phyloP scores from a whole-genome alignment of 2,113 vertebrate species.

The Ondatra zibethicus region DNA sequence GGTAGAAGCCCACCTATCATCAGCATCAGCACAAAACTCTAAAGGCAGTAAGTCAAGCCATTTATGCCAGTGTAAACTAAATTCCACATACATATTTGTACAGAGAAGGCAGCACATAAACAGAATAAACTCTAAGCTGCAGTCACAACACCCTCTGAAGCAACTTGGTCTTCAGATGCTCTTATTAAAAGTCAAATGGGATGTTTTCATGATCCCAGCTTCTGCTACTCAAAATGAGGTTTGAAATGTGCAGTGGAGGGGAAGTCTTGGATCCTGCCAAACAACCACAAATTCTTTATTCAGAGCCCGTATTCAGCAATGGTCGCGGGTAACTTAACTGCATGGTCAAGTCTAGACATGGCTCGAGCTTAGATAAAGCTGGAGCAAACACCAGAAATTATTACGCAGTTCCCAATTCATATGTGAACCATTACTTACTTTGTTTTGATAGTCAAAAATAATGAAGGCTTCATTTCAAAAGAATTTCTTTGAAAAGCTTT shows the following conservation, averaged over 20 bases:
- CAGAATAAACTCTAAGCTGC: background rate
- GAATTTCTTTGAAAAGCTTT: constrained; percentile 35
- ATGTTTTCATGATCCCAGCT: background rate
- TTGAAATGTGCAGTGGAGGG: background rate
- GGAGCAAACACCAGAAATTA: background rate
- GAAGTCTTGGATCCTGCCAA: background rate
- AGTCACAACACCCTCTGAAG: background rate
- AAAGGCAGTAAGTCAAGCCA: background rate
- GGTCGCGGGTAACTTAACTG: background rate
- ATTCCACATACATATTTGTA: background rate
- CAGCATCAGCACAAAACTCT: background rate
- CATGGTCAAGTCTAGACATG: background rate
- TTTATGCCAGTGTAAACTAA: background rate
- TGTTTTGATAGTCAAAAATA: background rate
- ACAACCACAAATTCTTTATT: background rate
- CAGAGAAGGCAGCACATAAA: constrained; percentile 22
- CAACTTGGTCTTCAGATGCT: background rate
- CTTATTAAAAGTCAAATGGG: background rate
- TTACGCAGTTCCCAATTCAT: background rate
- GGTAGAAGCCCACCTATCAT: background rate
- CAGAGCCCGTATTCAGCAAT: background rate
- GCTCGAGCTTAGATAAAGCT: background rate
- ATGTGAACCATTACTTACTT: background rate
- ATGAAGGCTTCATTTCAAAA: constrained; percentile 7
- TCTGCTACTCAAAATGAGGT: background rate